A percentile compares a stretch with the other conserved stretches of the same genome.
phyloP scores from a whole-genome alignment of 2,888 invertebrate genomes.

The Lithophane semibrunnea region DNA sequence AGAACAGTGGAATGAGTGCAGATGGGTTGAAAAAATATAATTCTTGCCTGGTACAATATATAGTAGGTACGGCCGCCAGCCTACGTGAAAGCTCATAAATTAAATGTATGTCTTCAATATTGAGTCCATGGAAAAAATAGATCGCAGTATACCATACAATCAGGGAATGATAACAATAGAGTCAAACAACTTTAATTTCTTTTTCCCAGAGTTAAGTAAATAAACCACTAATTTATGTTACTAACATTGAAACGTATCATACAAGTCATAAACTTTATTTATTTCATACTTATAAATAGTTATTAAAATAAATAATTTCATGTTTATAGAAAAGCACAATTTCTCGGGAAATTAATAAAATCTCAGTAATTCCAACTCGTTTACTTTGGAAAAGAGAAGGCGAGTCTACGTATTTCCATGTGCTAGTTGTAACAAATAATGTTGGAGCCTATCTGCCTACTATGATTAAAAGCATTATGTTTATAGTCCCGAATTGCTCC shows the following conservation, averaged over 20 bases:
- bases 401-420: constrained; percentile 65
- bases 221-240: too few relatives aligned
- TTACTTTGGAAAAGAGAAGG: neutral
- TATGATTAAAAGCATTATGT: constrained; percentile 88
- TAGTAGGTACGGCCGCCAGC: neutral
- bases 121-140: neutral
- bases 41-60: neutral
- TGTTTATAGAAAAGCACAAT: neutral
- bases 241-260: neutral
- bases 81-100: neutral
- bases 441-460: constrained; percentile 75
- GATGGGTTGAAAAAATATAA: constrained; percentile 21
- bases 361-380: neutral
- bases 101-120: neutral
- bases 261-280: neutral
- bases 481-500: constrained; percentile 86
- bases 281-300: neutral
- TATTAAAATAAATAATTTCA: neutral
- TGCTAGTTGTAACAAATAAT: constrained; percentile 74
- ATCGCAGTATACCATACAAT: neutral
- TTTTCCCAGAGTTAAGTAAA: neutral
- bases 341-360: neutral
- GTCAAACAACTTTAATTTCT: neutral
- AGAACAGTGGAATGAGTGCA: constrained; percentile 73
- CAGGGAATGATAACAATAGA: neutral